Base-by-base conservation (phyloP, 2,888 invertebrate genomes). In the Lasioglossum villosulum region DNA sequence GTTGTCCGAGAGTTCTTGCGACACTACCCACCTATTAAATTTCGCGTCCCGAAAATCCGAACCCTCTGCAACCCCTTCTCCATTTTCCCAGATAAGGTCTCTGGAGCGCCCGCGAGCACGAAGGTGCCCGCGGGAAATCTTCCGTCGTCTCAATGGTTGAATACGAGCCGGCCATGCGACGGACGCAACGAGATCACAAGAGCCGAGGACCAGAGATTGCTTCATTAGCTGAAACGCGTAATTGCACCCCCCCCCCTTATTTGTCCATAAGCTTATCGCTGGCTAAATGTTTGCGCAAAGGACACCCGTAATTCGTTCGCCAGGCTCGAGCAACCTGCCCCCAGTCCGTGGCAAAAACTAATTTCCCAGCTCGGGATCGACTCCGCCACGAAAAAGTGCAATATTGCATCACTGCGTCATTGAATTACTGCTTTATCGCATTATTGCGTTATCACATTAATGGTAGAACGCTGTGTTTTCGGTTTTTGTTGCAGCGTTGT, bases 101-200 rank as follows among this genome's bases (percentile, higher is more conserved):
- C 34, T 34, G 16, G 66, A 19, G 66, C 34, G 19, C 19, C 66
- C 30, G 16, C 80, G 86, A 79, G 88, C 80, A 72, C 77, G 83
- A 90, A 89, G 83, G 83, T 84, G 84, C 90, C 87, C 83, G 34
- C 91, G 91, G 90, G 90, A 90, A 90, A 90, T 90, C 89, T 91
- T 84, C 82, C 63, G 66, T 83, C 86, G 90, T 89, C 90, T 87
- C 90, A 83, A 89, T 91, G 86, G 75, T 68, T 89, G 86, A 84
- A 82, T 86, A 83, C 71, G 74, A 30, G 77, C 83, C 75, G 75
- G 59, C 66, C 83, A 83, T 81, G 70, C 75, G 37, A 27, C 59
- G 79, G 80, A 68, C 68, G 79, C 86, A 83, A 78, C 87, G 83
- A 84, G 88, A 88, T 91, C 90, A 91, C 86, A 88, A 90, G 89